Conservation (phyloP, 1,140 invertebrate species). For the Zeugodacus cucurbitae region DNA sequence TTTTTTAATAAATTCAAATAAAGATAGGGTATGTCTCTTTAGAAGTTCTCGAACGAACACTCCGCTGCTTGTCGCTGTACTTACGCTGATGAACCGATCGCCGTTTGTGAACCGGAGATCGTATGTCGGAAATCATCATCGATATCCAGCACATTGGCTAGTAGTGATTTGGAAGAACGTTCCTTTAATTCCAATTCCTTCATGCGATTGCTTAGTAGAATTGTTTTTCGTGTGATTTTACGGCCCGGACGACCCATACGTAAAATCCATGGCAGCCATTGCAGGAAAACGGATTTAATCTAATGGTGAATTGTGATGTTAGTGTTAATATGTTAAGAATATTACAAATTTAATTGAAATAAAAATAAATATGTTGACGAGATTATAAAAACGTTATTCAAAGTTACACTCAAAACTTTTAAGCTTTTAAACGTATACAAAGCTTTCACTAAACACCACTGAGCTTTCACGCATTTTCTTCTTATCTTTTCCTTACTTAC, state of each 20-base stretch:
- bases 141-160: constrained; percentile 94
- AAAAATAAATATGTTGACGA: background rate
- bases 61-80: constrained; percentile 37
- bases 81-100: constrained; percentile 66
- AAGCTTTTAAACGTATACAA: background rate
- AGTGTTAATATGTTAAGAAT: background rate
- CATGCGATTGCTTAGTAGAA: constrained; percentile 88
- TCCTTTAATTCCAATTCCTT: constrained; percentile 92
- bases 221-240: constrained; percentile 91
- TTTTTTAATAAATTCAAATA: too few species aligned
- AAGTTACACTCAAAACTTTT: background rate
- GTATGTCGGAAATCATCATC: constrained; percentile 90
- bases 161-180: constrained; percentile 89
- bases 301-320: constrained; percentile 61
- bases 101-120: constrained; percentile 68
- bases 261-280: constrained; percentile 96
- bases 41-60: too few species aligned
- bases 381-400: background rate
- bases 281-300: constrained; percentile 92
- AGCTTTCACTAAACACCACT: background rate
- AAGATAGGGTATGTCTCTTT: too few species aligned
- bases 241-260: constrained; percentile 94
- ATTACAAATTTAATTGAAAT: too few species aligned
- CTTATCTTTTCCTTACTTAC: constrained; percentile 73
- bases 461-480: background rate